Conservation (phyloP, 2,113 vertebrate genomes). For the Cynocephalus volans region DNA sequence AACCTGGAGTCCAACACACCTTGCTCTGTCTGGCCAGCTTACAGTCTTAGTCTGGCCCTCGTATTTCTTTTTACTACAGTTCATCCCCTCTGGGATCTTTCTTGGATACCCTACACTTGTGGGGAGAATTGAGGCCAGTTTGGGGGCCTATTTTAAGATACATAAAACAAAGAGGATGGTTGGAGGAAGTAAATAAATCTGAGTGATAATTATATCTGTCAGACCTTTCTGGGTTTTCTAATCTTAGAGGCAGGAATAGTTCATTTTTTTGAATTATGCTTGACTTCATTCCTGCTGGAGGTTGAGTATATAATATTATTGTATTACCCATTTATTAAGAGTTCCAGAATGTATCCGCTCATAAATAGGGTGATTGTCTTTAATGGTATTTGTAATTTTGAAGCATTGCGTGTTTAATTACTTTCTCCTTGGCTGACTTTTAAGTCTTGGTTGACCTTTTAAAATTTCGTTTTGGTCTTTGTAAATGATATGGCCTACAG, state of each 20-base stretch:
- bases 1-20: constrained; percentile 56
- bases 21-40: constrained; percentile 61
- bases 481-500: not conserved
- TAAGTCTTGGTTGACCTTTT: constrained; percentile 35
- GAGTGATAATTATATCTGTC: constrained; percentile 42
- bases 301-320: constrained; percentile 47
- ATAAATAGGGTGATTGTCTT: constrained; percentile 59
- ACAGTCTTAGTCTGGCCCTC: not conserved
- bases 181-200: not conserved
- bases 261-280: constrained; percentile 31
- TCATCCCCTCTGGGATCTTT: constrained; percentile 60
- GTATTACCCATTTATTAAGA: not conserved
- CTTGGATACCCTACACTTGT: constrained; percentile 31
- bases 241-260: constrained; percentile 33
- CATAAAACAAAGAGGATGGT: constrained; percentile 59
- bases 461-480: constrained; percentile 40
- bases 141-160: not conserved
- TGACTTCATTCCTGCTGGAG: constrained; percentile 33
- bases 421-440: constrained; percentile 44
- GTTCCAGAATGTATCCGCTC: not conserved
- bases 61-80: constrained; percentile 65
- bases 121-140: constrained; percentile 57
- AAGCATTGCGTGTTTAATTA: constrained; percentile 55
- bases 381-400: constrained; percentile 62
- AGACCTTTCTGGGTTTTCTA: constrained; percentile 34